Base-by-base conservation (phyloP, 2,797 vertebrate genomes). In the Myioborus melanocephalus region DNA sequence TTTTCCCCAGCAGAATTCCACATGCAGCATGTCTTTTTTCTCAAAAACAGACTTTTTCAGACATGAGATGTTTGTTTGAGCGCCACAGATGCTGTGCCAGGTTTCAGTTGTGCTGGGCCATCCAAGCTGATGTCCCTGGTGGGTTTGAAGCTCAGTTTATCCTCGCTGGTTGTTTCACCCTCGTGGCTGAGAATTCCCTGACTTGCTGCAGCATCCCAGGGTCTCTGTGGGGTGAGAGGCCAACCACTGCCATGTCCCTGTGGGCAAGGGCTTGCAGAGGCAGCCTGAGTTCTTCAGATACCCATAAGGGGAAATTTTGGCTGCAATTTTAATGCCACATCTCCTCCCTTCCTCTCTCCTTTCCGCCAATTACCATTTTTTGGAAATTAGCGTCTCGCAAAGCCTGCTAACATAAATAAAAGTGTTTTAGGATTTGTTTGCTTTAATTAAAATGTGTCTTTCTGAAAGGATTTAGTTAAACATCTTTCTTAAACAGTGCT, bases 401-500 rank as follows among this genome's bases (percentile, higher is more conserved):
- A 95, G 43, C 53, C 60, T 73, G 11, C 64, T 90, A 89, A 75
- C 43, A 39, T 50, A 92, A 94, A 92, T 85, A 84, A 77, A 94
- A 90, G 34, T 72, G 81, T 56, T 90, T 95, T 87, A 91, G 86
- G 56, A 84, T 89, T 87, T 96, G 93, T 96, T 96, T 96, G 89
- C 82, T 96, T 94, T 90, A 94, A 93, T 91, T 94, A 83, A 93
- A 96, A 64, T 55, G 41, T 65, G 43, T 79, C 78, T 94, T 93
- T 95, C 75, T 94, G 83, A 82, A 83, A 44, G 53, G 83, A 83
- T 95, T 96, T 94, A 65, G 92, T 95, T 96, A 94, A 95, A 87
- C 73, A 82, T 89, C 83, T 96, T 87, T 87, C 88, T 93, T 89
- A 82, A 95, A 84, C 68, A 80, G 41, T 60, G 68, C 68, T 14